Evolutionary conservation across 1,140 invertebrate species (phyloP), one percentile per base, ranked within the genome.

Genomic region (Penaeus indicus): DNA sequence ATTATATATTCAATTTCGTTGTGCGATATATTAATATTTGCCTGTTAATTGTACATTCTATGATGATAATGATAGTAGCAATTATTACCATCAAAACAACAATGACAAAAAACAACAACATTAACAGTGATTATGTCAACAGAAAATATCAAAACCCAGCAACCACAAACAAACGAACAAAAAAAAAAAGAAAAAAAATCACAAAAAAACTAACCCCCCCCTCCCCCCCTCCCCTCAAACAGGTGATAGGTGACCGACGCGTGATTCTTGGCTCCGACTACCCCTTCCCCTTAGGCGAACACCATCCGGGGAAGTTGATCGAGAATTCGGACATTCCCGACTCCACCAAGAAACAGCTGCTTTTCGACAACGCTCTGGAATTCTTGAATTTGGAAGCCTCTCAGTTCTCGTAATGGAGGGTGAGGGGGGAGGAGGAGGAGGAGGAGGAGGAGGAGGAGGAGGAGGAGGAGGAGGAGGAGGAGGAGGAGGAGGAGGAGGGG

Each of bases 281-380:
- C 91, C 95, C 95, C 0, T 95, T 95, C 90, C 94, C 94, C 13
- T 92, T 95, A 0, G 95, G 95, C 16, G 95, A 95, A 91, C 92
- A 94, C 54, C 90, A 92, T 61, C 94, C 94, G 8, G 95, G 95
- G 63, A 92, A 93, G 84, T 90, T 95, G 27, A 93, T 95, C 25
- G 93, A 94, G 90, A 91, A 93, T 10, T 84, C 91, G 7, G 90
- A 91, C 21, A 90, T 93, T 19, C 89, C 89, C 47, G 84, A 89
- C 54, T 75, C 60, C 19, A 77, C 91, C 42, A 92, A 93, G 92
- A 89, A 91, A 25, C 92, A 92, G 89, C 83, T 92, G 61, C 90
- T 92, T n/a, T 91, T 90, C 75, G 62, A 89, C 80, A 93, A 93
- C 88, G 92, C 91, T 27, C 69, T 92, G 18, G 89, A 92, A 54